Conservation (phyloP, 2,113 vertebrate species). For the Alligator sinensis region DNA sequence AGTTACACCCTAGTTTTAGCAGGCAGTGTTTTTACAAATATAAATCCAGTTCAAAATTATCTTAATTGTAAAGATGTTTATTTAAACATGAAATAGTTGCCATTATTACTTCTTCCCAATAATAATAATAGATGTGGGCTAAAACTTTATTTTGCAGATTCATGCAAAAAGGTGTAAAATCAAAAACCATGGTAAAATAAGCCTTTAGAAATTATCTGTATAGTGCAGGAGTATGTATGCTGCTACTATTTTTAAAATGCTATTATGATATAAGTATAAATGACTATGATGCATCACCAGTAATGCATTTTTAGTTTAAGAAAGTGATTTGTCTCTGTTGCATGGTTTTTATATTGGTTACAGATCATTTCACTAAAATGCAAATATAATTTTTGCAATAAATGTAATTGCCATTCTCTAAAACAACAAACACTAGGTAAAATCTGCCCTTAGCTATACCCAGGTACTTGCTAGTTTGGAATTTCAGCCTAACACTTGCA, state of each 20-base stretch:
- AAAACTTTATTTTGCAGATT: constrained; percentile 1
- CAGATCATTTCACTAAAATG: constrained; percentile 36
- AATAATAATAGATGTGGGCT: background rate
- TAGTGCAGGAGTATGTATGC: background rate
- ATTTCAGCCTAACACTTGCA: background rate
- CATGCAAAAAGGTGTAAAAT: background rate
- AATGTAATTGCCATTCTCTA: constrained; percentile 7
- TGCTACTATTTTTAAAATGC: background rate
- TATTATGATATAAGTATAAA: constrained; percentile 17
- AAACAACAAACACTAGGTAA: constrained; percentile 18
- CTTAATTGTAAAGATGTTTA: background rate
- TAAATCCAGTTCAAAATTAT: background rate
- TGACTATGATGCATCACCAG: constrained; percentile 27
- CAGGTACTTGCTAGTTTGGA: background rate
- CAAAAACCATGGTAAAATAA: constrained; percentile 47
- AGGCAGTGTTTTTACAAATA: background rate
- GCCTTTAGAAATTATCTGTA: constrained; percentile 1
- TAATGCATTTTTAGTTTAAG: background rate
- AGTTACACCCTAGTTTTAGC: background rate
- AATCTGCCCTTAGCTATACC: background rate
- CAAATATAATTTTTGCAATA: constrained; percentile 20
- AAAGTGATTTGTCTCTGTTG: constrained; percentile 44
- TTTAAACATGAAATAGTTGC: background rate
- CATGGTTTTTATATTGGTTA: constrained; percentile 30
- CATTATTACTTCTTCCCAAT: background rate